Percentiles rank a stretch among this genome's conserved stretches.
These are phyloP conservation scores for Drosophila glabriapex DNA, from an alignment of 2,888 invertebrate species.

Conservation along the genomic window DNA sequence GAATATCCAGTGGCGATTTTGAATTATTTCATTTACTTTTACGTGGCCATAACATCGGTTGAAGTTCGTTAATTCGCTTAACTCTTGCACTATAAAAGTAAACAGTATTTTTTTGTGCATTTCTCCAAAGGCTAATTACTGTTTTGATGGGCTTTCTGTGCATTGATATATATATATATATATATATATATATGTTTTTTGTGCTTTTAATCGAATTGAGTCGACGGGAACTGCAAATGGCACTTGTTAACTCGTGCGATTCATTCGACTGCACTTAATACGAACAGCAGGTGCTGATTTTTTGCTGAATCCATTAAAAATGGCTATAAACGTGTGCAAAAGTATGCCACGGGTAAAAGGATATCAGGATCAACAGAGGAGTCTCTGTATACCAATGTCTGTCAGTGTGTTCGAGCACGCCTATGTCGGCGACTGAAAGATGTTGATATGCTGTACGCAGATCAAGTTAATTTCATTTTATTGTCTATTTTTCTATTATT, in stretches of 20 bases:
- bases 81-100: not conserved
- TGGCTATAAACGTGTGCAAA: not conserved
- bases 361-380: not conserved
- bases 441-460: not conserved
- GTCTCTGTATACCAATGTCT: not conserved
- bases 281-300: conserved; percentile 2
- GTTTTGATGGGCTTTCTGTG: conserved; percentile 15
- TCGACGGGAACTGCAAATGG: conserved; percentile 8
- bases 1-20: not conserved
- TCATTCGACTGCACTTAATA: conserved; percentile 23
- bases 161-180: conserved; percentile 1
- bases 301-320: not conserved
- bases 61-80: not conserved
- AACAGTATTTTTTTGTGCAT: not conserved
- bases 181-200: not conserved
- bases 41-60: not conserved
- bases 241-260: not conserved
- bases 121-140: conserved; percentile 30
- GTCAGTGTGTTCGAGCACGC: not conserved
- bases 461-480: not conserved
- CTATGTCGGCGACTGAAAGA: not conserved
- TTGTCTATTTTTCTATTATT: not conserved
- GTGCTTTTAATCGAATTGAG: conserved; percentile 1
- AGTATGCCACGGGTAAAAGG: too few species aligned
- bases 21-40: not conserved